phyloP scores from a whole-genome alignment of 2,113 vertebrate genomes.

The Channa argus region DNA sequence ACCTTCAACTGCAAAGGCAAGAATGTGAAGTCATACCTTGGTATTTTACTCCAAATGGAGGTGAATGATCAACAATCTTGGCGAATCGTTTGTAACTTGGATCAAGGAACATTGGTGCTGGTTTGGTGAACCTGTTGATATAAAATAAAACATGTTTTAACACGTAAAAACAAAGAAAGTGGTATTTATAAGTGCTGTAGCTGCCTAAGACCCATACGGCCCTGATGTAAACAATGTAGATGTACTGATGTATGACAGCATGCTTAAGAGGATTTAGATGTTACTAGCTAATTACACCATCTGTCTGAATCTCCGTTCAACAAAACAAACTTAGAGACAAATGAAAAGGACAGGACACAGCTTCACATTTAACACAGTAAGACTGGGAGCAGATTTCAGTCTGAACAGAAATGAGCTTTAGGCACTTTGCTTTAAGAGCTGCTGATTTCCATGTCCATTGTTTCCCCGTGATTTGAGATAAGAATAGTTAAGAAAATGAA shows the following conservation, averaged over 20 bases:
- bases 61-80: conserved; percentile 60
- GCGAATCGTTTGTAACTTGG: conserved; percentile 68
- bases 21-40: conserved; percentile 66
- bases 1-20: neutral
- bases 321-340: conserved; percentile 26
- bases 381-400: too few species aligned
- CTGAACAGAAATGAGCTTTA: too few species aligned
- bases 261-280: conserved; percentile 58
- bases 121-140: conserved; percentile 69
- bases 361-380: too few species aligned
- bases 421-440: too few species aligned
- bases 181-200: conserved; percentile 1
- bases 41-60: conserved; percentile 77
- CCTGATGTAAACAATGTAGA: conserved; percentile 8
- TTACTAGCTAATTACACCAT: conserved; percentile 50
- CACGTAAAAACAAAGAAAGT: conserved; percentile 19
- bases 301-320: conserved; percentile 33
- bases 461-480: too few species aligned
- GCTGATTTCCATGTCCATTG: too few species aligned
- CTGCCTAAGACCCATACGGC: conserved; percentile 8
- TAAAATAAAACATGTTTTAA: conserved; percentile 39
- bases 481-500: too few species aligned
- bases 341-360: too few species aligned
- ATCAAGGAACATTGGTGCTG: conserved; percentile 77
- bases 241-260: conserved; percentile 31